Evolutionary conservation across 2,888 invertebrate species (phyloP).

Genomic region (Gibbula magus): DNA sequence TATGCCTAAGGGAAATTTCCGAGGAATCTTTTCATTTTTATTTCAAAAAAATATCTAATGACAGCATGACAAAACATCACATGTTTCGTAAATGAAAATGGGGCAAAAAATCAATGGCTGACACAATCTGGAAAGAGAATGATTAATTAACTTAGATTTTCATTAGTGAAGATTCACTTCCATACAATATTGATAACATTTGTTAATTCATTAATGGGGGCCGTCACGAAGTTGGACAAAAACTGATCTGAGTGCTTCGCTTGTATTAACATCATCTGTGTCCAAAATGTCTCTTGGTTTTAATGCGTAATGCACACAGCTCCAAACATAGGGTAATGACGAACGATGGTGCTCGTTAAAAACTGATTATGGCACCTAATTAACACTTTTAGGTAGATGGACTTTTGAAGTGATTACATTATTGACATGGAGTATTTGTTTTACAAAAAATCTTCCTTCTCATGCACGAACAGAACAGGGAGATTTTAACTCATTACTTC

Average conservation of each 20-base stretch:
- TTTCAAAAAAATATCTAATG: background rate
- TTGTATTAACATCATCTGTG: background rate
- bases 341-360: too few relatives aligned
- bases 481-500: too few relatives aligned
- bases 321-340: too few relatives aligned
- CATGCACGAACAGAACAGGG: too few relatives aligned
- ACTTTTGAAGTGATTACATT: too few relatives aligned
- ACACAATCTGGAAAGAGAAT: background rate
- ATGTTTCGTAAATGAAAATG: background rate
- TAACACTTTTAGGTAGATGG: too few relatives aligned
- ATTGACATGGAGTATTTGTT: too few relatives aligned
- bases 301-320: background rate
- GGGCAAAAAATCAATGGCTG: background rate
- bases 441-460: too few relatives aligned
- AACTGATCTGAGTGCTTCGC: background rate
- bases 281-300: background rate
- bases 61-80: background rate
- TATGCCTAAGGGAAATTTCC: background rate
- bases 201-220: constrained; percentile 5
- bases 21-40: background rate
- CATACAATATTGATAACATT: constrained; percentile 13
- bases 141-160: constrained; percentile 7
- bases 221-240: background rate
- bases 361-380: too few relatives aligned
- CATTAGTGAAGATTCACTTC: background rate